Evolutionary conservation across 2,113 vertebrate species (phyloP).

Genomic region (Grantiella picta): DNA sequence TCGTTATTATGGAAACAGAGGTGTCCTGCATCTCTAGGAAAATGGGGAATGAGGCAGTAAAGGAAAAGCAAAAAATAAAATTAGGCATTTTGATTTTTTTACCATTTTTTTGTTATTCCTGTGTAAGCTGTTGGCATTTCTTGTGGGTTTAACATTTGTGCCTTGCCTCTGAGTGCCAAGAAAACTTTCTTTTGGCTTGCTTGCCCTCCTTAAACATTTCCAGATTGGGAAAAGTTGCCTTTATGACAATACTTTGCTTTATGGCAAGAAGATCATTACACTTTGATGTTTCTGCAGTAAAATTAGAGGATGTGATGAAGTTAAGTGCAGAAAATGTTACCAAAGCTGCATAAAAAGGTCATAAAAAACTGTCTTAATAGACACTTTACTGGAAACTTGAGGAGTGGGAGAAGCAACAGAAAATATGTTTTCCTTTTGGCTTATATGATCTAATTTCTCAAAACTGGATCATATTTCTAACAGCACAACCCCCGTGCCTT

Average conservation of each 20-base stretch:
- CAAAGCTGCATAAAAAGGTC: conserved; percentile 13
- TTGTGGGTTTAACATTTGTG: not conserved
- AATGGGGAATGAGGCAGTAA: not conserved
- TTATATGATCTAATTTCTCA: not conserved
- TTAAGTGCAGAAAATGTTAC: conserved; percentile 32
- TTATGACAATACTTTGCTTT: conserved; percentile 25
- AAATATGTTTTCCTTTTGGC: conserved; percentile 1
- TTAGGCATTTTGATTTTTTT: not conserved
- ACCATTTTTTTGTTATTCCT: not conserved
- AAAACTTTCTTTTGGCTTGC: not conserved
- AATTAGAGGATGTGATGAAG: conserved; percentile 24
- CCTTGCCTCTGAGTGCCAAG: not conserved
- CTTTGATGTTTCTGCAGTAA: conserved; percentile 33
- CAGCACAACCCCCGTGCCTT: not conserved
- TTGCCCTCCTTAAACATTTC: not conserved
- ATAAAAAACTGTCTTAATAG: conserved; percentile 22
- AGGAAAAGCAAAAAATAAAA: not conserved
- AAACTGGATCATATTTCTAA: not conserved
- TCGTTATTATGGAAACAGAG: not conserved
- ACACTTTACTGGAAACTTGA: conserved; percentile 28
- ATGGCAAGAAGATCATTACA: conserved; percentile 10
- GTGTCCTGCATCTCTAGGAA: not conserved
- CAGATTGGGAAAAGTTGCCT: not conserved
- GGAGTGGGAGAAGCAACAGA: not conserved
- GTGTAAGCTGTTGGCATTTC: not conserved